phyloP scores from a whole-genome alignment of 23 tunicate species.

The Halocynthia aurantium region DNA sequence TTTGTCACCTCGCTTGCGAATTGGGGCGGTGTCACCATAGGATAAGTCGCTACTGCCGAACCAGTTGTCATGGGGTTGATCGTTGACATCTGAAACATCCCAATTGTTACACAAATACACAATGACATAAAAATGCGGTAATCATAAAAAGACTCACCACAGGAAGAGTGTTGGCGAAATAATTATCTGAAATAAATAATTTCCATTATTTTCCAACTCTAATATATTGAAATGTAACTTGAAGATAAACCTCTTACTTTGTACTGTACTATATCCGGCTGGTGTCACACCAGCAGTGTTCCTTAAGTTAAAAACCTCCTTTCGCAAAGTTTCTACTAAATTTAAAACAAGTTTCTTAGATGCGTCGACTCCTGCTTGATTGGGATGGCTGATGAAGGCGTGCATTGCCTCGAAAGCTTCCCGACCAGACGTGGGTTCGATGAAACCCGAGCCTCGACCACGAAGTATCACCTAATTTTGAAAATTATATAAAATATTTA shows the following conservation, averaged over 20 bases:
- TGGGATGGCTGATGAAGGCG: constrained; percentile 82
- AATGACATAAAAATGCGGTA: too few species aligned
- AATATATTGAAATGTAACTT: neutral
- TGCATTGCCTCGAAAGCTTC: constrained; percentile 97
- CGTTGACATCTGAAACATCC: neutral
- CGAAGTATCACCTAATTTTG: constrained; percentile 48
- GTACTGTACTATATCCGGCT: neutral
- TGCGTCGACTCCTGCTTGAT: constrained; percentile 66
- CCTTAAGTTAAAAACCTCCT: neutral
- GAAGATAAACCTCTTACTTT: neutral
- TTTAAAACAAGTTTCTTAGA: constrained; percentile 75
- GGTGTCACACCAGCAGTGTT: neutral
- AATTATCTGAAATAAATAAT: constrained; percentile 9
- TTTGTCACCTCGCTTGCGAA: neutral
- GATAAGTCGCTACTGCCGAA: neutral
- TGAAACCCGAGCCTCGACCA: constrained; percentile 89
- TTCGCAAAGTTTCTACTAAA: constrained; percentile 46
- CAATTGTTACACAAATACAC: too few species aligned
- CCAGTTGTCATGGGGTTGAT: neutral
- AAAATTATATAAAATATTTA: too few species aligned
- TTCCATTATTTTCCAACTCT: neutral
- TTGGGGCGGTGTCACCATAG: neutral
- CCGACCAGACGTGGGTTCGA: constrained; percentile 91
- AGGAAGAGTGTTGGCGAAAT: neutral
- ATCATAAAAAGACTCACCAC: too few species aligned